phyloP scores from a whole-genome alignment of 2,797 vertebrate genomes.

The Heterohyrax brucei region DNA sequence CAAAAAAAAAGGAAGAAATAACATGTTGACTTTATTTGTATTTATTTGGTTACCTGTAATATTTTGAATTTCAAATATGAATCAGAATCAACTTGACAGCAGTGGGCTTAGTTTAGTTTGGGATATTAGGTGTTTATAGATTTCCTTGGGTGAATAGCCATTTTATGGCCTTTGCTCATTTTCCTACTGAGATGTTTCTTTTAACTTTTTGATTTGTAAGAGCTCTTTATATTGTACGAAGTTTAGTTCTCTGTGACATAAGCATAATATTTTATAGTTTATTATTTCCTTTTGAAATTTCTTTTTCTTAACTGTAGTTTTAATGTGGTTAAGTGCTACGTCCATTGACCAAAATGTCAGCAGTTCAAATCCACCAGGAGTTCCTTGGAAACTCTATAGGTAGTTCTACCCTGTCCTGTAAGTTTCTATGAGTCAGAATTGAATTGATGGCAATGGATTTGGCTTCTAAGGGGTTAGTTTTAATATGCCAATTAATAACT shows the following conservation, averaged over 20 bases:
- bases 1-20: background rate
- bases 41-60: background rate
- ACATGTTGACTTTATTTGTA: background rate
- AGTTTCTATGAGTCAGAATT: no score
- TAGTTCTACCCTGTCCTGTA: no score
- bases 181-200: constrained; percentile 6
- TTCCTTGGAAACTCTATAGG: no score
- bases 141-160: background rate
- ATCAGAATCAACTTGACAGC: no score
- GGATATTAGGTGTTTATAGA: background rate
- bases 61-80: background rate
- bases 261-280: background rate
- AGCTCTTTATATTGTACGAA: background rate
- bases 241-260: background rate
- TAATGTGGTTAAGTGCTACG: background rate
- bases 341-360: no score
- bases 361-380: no score
- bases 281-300: constrained; percentile 48
- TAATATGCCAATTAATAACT: constrained; percentile 27
- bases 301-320: background rate
- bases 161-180: background rate
- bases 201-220: constrained; percentile 24
- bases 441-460: no score
- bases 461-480: no score
- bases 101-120: no score